Conservation (phyloP, 2,797 vertebrate species). For the Micropoecilia bifurca region DNA sequence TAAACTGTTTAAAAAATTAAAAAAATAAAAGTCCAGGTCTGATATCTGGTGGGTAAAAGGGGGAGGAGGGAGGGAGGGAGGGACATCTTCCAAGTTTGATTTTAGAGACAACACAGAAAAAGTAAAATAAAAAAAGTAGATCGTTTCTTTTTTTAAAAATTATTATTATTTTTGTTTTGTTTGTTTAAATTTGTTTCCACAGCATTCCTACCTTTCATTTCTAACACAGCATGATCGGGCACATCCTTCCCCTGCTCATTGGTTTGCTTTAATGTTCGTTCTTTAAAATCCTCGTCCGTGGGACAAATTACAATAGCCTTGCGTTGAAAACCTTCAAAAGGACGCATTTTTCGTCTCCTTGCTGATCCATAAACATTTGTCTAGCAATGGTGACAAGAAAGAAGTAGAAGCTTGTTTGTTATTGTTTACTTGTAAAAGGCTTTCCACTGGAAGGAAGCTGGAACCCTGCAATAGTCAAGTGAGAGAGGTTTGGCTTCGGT, state of each 20-base stretch:
- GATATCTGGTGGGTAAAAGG: constrained; percentile 66
- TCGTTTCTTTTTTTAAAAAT: constrained; percentile 69
- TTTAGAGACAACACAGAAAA: constrained; percentile 79
- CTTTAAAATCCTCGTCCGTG: constrained; percentile 93
- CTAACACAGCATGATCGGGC: constrained; percentile 94
- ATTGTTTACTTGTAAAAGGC: constrained; percentile 84
- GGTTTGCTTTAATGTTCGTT: constrained; percentile 92
- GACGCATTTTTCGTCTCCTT: constrained; percentile 98
- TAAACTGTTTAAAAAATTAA: constrained; percentile 40
- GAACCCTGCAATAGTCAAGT: constrained; percentile 87
- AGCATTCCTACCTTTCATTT: constrained; percentile 97
- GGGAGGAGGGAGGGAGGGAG: constrained; percentile 46
- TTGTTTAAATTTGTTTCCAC: constrained; percentile 78
- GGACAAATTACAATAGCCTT: constrained; percentile 97
- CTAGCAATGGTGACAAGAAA: constrained; percentile 89
- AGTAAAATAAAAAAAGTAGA: constrained; percentile 79
- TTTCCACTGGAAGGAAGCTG: constrained; percentile 85
- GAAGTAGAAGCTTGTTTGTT: constrained; percentile 86
- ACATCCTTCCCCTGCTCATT: constrained; percentile 97
- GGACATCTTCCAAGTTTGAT: constrained; percentile 79
- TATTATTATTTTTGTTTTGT: constrained; percentile 63
- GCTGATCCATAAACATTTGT: constrained; percentile 98
- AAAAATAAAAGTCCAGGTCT: constrained; percentile 69
- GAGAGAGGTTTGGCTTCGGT: constrained; percentile 83
- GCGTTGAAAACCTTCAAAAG: constrained; percentile 97